Evolutionary conservation across 1,140 invertebrate species (phyloP), one percentile per base, ranked within the genome.

Genomic region (Elysia chlorotica): DNA sequence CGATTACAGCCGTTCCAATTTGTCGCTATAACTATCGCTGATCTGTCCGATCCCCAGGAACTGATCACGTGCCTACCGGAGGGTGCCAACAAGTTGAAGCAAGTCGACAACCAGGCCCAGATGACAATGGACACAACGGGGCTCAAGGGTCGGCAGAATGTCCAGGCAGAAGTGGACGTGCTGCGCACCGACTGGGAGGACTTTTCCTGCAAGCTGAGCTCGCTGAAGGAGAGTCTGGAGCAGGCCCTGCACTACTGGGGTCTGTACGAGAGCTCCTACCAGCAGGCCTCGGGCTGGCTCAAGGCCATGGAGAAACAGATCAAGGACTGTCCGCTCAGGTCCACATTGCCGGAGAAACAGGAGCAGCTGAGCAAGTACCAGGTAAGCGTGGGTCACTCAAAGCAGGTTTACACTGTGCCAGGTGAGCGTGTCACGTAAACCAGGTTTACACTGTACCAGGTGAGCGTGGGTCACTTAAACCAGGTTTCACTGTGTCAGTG

Each of bases 151-250:
- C 95, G 97, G 78, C 91, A 93, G 76, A 89, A 91, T 14, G 96
- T 98, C 38, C 97, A 97, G 82, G 92, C 93, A 77, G 91, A 92
- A n/a, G 87, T 98, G 5, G 91, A 93, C 17, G 91, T 92, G 67
- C 88, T 98, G 54, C 95, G 96, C 88, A 92, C 95, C 81, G 92
- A 95, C 81, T 97, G 96, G 95, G 95, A 94, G 61, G 90, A 91
- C 5, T 88, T 97, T 37, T 92, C 93, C 1, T 91, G 94, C 0
- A 93, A 93, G 85, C 95, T 98, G 91, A 91, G 95, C 61, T 94
- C 96, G 82, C 93, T 94, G n/a, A 0, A 91, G 91, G 79, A 92
- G 77, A 91, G 91, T 36, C 89, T 98, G 31, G 93, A 96, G 85
- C 93, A 95, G 76, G 91, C 93, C 71, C 90, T 98, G 41, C 91